A percentile compares a stretch with the other conserved stretches of the same genome.
phyloP scores from a whole-genome alignment of 2,797 vertebrate genomes.

The Acipenser transmontanus region DNA sequence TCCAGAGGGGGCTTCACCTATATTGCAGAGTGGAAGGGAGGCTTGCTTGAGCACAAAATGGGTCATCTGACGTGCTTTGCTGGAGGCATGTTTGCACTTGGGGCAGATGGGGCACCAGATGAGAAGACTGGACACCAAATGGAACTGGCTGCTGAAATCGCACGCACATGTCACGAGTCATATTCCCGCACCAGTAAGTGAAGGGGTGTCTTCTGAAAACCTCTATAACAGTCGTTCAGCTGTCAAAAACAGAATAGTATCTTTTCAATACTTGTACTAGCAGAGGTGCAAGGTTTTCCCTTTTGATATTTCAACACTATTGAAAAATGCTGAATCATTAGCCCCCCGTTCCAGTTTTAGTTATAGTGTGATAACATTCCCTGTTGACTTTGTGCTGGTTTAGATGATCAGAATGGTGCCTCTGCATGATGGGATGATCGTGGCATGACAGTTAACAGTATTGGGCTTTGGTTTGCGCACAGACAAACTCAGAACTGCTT shows the following conservation, averaged over 20 bases:
- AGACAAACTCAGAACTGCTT: too few species aligned
- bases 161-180: conserved; percentile 90
- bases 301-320: neutral
- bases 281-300: neutral
- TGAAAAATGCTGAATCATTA: neutral
- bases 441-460: too few species aligned
- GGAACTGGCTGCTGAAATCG: conserved; percentile 88
- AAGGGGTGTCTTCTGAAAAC: neutral
- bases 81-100: conserved; percentile 93
- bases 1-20: conserved; percentile 85
- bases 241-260: too few species aligned
- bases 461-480: too few species aligned
- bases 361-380: too few species aligned
- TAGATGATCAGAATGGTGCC: too few species aligned
- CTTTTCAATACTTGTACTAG: neutral
- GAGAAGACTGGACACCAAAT: conserved; percentile 85
- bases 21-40: conserved; percentile 96
- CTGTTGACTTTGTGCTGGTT: too few species aligned
- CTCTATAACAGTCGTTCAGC: too few species aligned
- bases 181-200: conserved; percentile 84
- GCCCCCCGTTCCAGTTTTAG: too few species aligned
- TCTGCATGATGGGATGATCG: too few species aligned
- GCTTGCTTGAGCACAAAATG: conserved; percentile 96
- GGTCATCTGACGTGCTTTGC: conserved; percentile 95
- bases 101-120: conserved; percentile 76